Evolutionary conservation across 1,140 invertebrate genomes (phyloP), one percentile per base, ranked within the genome.

Genomic region (Tetraneura akinire): DNA sequence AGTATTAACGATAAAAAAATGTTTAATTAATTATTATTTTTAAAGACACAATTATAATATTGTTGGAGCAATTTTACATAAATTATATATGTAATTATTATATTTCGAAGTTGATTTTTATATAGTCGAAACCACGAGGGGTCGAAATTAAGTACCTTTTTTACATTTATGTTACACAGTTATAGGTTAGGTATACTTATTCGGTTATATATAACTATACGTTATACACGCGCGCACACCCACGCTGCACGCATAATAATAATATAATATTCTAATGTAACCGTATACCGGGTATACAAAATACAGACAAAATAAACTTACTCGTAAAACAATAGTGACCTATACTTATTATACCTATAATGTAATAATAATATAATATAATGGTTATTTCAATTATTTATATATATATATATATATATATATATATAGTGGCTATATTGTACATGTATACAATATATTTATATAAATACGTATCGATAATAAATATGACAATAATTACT

Each of bases 321-420:
- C 32, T 60, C 57, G 26, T n/a, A 66, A 66, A 66, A 66, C 62
- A 66, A 66, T 66, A 42, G 32, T 66, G n/a, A n/a, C 32, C 32
- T 37, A 37, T 37, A 37, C 8, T 4, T 3, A n/a, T n/a, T n/a
- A 37, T 37, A 37, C 32, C 32, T 37, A 8, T 37, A 37, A 37
- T 37, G 8, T 37, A 37, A 37, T 37, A 37, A 37, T 37, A 37
- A 37, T 37, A 37, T 37, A 37, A 37, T 37, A 37, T 37, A 37
- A 37, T 37, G 32, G 32, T 37, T 37, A 37, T 37, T 37, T 4
- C 8, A 37, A 8, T n/a, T n/a, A n/a, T n/a, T n/a, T n/a, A n/a
- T n/a, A n/a, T n/a, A n/a, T n/a, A n/a, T n/a, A n/a, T n/a, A n/a
- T n/a, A n/a, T n/a, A n/a, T n/a, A n/a, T n/a, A n/a, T n/a, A n/a